Conservation (phyloP, 2,888 invertebrate species). For the Neoascia interrupta region DNA sequence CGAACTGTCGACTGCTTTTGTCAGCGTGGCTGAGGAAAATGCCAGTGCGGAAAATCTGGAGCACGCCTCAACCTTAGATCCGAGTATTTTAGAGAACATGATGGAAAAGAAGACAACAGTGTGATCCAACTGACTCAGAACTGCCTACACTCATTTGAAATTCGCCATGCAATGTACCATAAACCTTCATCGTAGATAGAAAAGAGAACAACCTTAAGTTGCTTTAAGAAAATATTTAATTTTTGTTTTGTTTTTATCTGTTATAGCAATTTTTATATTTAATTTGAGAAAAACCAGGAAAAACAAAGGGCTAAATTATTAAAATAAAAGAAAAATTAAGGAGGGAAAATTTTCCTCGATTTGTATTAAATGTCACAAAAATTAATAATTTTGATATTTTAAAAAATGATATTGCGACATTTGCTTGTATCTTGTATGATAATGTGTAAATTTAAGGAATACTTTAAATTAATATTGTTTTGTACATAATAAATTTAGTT, state of each 20-base stretch:
- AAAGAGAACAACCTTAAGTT: slow-evolving; percentile 21
- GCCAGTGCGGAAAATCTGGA: slow-evolving; percentile 85
- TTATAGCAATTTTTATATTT: slow-evolving; percentile 49
- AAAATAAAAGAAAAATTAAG: slow-evolving; percentile 23
- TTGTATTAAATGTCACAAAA: slow-evolving; percentile 40
- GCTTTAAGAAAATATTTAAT: slow-evolving; percentile 62
- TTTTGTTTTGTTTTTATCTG: slow-evolving; percentile 40
- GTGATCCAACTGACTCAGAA: slow-evolving; percentile 35
- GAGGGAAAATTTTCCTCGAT: not conserved
- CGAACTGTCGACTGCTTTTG: slow-evolving; percentile 90
- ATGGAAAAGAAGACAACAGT: slow-evolving; percentile 72
- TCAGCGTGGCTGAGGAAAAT: slow-evolving; percentile 92
- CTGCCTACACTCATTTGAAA: slow-evolving; percentile 45
- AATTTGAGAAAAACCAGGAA: slow-evolving; percentile 39
- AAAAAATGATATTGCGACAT: slow-evolving; percentile 12
- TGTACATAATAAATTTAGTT: slow-evolving; percentile 62
- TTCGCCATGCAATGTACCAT: slow-evolving; percentile 71
- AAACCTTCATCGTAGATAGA: slow-evolving; percentile 56
- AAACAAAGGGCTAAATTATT: slow-evolving; percentile 28
- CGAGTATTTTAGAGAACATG: slow-evolving; percentile 76
- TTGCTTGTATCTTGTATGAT: slow-evolving; percentile 27
- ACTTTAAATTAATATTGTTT: slow-evolving; percentile 54
- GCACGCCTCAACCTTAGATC: slow-evolving; percentile 80
- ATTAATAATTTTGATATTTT: slow-evolving; percentile 19
- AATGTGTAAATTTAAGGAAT: slow-evolving; percentile 46